Base-by-base conservation (phyloP, 2,797 vertebrate genomes). In the Mastacembelus armatus region DNA sequence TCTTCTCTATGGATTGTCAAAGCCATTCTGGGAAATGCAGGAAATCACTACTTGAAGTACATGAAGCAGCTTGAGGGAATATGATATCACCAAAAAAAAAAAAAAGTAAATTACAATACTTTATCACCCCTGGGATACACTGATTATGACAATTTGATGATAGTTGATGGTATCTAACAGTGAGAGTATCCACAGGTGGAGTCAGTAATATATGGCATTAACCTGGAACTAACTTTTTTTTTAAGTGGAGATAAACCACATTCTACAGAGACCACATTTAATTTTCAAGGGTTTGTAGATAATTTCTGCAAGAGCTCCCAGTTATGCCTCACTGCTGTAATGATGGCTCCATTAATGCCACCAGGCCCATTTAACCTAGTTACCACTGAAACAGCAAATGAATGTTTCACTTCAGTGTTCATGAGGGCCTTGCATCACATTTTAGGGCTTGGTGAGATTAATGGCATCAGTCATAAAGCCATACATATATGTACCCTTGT, bases 311-410 rank as follows among this genome's bases (percentile, higher is more conserved):
- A 86, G 62, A 87, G 83, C 74, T 71, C 66, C 44, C 49, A 66
- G 82, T 78, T 85, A 63, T 81, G 85, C 75, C 74, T 83, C 66
- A 45, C 67, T 72, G 80, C 63, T 0, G 54, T 77, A 74, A 58
- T 80, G 74, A 91, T 85, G 76, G 48, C 68, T 84, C 80, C 83
- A 88, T 88, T 92, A 89, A 80, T 14, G 44, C 72, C 71, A 72
- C 69, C 42, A 59, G 77, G 82, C 54, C 66, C 81, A 81, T 89
- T 87, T 84, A 86, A 80, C 85, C 76, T 62, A 75, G 78, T 88
- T 87, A 85, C 69, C 39, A 54, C 72, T 88, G 73, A 76, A 72
- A 86, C 77, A 72, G 79, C 73, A 84, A 87, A 87, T 81, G 44
- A 86, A 83, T 66, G 72, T 80, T 76, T 81, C 76, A 81, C 78